Base-by-base conservation (phyloP, 2,888 invertebrate species). In the Apomyelois bistriatella region DNA sequence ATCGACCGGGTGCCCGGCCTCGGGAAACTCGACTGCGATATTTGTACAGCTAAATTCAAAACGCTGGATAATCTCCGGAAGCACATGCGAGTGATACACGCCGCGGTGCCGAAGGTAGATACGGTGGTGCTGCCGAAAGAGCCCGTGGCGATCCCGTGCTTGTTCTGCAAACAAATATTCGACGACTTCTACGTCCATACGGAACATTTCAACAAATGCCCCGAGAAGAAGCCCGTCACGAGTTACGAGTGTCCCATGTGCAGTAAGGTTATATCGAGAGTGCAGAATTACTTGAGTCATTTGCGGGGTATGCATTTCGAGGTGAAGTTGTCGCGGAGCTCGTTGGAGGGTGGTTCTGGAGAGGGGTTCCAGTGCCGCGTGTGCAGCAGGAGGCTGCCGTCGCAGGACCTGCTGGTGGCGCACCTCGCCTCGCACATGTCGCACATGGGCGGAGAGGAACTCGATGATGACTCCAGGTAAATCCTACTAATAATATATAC, bases 371-470 rank as follows among this genome's bases (percentile, higher is more conserved):
- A 84, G 49, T 90, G 91, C 62, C 75, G 88, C 22, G 79, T 89
- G 70, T 91, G 91, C 56, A 68, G 56, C 48, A 78, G 78, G 64
- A 78, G 76, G 58, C 65, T 90, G 38, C 58, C 74, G 3, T 70
- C 80, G 3, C 88, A 90, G 57, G 82, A 79, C 8, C 59, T 66
- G 53, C 75, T 91, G 13, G 83, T 90, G 51, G 73, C 70, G 52
- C 91, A 91, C 58, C 63, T 91, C 15, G 83, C 88, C 0, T 79
- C 77, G 10, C 91, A 91, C 57, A 82, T 90, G 72, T 76, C 86
- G 1, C 77, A 82, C 50, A 73, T 76, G 5, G 83, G 85, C 8
- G 79, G 78, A 2, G 68, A 63, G 9, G 70, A 52, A 6, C 63
- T 51, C 22, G 79, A 78, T 22, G 79, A 74, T 4, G 79, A 80